Conservation (phyloP, 2,888 invertebrate genomes). For the Gasteruption jaculator region DNA sequence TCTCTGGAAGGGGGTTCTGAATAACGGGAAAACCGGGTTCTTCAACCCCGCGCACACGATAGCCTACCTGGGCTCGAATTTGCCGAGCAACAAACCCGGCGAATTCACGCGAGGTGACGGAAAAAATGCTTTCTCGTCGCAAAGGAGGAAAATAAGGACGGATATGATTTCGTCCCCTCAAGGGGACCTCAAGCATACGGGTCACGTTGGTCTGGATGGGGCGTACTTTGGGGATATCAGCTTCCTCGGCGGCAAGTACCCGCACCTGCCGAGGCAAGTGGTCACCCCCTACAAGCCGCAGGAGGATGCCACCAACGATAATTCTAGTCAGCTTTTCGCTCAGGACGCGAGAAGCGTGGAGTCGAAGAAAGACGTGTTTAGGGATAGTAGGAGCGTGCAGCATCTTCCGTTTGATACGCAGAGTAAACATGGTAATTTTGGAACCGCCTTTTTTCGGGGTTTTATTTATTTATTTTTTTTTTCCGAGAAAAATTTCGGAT, state of each 20-base stretch:
- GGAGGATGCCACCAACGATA: constrained; percentile 59
- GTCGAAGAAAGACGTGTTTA: constrained; percentile 31
- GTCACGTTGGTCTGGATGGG: constrained; percentile 94
- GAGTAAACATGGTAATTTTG: constrained; percentile 40
- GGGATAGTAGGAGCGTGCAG: constrained; percentile 38
- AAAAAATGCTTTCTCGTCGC: constrained; percentile 57
- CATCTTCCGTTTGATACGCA: constrained; percentile 35
- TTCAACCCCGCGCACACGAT: constrained; percentile 89
- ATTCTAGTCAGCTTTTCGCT: constrained; percentile 44
- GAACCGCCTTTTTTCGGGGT: neutral
- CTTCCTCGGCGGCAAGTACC: constrained; percentile 68
- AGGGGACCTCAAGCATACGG: constrained; percentile 93
- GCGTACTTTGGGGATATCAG: constrained; percentile 94
- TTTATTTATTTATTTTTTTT: constrained; percentile 4
- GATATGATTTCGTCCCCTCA: constrained; percentile 97
- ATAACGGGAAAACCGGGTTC: constrained; percentile 86
- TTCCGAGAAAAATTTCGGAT: too few species aligned
- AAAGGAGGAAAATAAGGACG: constrained; percentile 66
- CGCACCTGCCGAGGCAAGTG: constrained; percentile 80
- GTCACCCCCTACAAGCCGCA: constrained; percentile 87
- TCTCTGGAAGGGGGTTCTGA: constrained; percentile 87
- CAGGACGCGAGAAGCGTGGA: constrained; percentile 35
- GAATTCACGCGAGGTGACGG: constrained; percentile 56
- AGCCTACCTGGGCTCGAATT: constrained; percentile 76
- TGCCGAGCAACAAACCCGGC: constrained; percentile 60